Base-by-base conservation (phyloP, 2,797 vertebrate species). In the Cyprinella venusta region DNA sequence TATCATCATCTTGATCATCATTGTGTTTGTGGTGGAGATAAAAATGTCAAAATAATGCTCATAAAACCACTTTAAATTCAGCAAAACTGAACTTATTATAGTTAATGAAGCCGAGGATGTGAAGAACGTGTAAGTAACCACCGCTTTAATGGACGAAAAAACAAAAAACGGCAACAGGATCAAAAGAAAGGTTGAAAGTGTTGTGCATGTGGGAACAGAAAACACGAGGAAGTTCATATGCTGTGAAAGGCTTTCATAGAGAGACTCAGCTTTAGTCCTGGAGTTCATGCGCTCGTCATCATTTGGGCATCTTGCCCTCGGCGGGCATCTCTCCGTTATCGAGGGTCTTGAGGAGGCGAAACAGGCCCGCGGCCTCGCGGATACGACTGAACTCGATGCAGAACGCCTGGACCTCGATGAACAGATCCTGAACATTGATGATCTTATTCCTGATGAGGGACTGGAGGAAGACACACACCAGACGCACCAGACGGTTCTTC, bases 321-420 rank as follows among this genome's bases (percentile, higher is more conserved):
- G 94, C 87, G 1, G 97, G 97, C 56, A 91, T 95, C 81, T 99
- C 98, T 81, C 97, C 97, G 0, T 97, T 99, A 90, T 99, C 98
- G 74, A 99, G 91, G 12, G 98, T 99, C 93, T 99, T 99, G 85
- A 99, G 93, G 83, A 99, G 92, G 59, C 98, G 94, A 91, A 99
- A 99, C 4, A 99, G 96, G 10, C 98, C 98, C 3, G 98, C 98
- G 0, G 98, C 98, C 86, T 99, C 98, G 1, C 98, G 95, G 90
- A 99, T 99, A 82, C 98, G 96, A 87, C 98, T 99, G 94, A 99
- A 99, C 90, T 99, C 98, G 2, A 99, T 99, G 82, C 98, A 99
- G 91, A 99, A 99, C 1, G 98, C 98, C 93, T 99, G 98, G 1
- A 99, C 98, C 92, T 99, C 98, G 89, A 99, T 99, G 91, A 99